phyloP scores from a whole-genome alignment of 2,888 invertebrate genomes.

The Escarpia spicata region DNA sequence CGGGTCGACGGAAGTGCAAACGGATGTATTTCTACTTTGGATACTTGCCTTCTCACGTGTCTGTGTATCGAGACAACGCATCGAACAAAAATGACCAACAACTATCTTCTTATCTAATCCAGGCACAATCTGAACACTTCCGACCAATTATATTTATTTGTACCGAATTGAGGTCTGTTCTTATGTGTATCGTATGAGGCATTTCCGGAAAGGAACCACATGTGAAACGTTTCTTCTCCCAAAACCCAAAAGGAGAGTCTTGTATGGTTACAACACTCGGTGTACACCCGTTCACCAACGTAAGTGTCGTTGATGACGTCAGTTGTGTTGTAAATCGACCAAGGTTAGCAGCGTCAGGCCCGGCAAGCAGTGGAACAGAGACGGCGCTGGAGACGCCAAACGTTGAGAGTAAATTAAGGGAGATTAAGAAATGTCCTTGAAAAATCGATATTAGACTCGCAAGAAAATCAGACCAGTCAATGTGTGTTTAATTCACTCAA shows the following conservation, averaged over 20 bases:
- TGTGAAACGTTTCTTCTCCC: not conserved
- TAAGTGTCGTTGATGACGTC: not conserved
- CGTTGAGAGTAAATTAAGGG: not conserved
- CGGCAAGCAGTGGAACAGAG: not conserved
- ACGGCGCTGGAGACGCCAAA: not conserved
- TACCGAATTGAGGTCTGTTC: not conserved
- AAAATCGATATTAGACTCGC: constrained; percentile 8
- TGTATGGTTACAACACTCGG: not conserved
- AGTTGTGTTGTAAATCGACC: not conserved
- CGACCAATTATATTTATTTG: not conserved
- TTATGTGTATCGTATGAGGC: not conserved
- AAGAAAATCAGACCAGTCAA: not conserved
- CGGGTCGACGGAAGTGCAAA: not conserved
- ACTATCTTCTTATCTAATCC: not conserved
- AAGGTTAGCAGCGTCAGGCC: not conserved
- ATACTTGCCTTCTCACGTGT: not conserved
- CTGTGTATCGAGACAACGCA: not conserved
- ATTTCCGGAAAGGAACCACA: not conserved
- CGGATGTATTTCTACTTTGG: not conserved
- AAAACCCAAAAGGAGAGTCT: not conserved
- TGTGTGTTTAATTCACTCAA: not conserved
- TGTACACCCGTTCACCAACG: not conserved
- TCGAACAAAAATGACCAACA: not conserved
- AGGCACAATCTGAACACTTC: not conserved
- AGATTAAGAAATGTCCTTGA: not conserved